Conservation (phyloP, 2,888 invertebrate genomes). For the Drosophila seclusa region DNA sequence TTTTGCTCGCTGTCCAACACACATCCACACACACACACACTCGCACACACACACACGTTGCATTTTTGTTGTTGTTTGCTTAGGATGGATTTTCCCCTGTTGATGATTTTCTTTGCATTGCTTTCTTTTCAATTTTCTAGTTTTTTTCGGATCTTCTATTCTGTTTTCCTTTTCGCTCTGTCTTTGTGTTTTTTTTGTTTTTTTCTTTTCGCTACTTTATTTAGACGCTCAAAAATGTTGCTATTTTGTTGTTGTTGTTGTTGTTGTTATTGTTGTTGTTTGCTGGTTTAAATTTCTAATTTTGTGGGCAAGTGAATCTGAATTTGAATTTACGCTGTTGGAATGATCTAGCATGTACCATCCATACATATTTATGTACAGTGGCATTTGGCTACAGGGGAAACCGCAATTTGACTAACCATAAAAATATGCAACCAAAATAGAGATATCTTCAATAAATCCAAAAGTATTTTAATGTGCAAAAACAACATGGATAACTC, state of each 20-base stretch:
- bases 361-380: slow-evolving; percentile 41
- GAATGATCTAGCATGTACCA: slow-evolving; percentile 64
- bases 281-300: slow-evolving; percentile 76
- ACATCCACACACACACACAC: slow-evolving; percentile 24
- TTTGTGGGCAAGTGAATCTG: slow-evolving; percentile 80
- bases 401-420: neutral
- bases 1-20: slow-evolving; percentile 41
- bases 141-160: slow-evolving; percentile 36
- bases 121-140: slow-evolving; percentile 43
- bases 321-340: slow-evolving; percentile 71
- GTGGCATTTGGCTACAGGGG: slow-evolving; percentile 13
- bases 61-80: slow-evolving; percentile 44
- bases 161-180: slow-evolving; percentile 29
- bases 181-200: slow-evolving; percentile 20
- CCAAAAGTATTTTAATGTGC: neutral
- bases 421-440: neutral
- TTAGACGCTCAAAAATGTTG: slow-evolving; percentile 72
- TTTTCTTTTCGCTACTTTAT: slow-evolving; percentile 65
- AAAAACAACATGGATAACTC: neutral
- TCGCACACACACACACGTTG: slow-evolving; percentile 15
- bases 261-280: slow-evolving; percentile 30
- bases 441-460: neutral
- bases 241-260: slow-evolving; percentile 51
- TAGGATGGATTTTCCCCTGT: slow-evolving; percentile 54
- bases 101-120: slow-evolving; percentile 45